Conservation (phyloP, 1,140 invertebrate genomes). For the Cotesia typhae region DNA sequence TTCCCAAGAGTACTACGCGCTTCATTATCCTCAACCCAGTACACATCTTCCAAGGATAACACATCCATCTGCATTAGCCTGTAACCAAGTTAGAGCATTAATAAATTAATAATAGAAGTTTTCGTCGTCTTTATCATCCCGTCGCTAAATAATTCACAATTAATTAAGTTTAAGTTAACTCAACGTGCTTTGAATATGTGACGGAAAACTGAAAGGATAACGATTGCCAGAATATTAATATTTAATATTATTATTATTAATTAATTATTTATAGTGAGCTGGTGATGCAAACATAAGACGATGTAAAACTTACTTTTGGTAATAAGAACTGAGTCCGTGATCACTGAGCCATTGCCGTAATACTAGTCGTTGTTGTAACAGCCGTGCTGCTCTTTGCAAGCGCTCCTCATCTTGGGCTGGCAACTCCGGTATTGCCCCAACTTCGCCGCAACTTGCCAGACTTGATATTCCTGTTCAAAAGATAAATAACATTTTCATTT, state of each 20-base stretch:
- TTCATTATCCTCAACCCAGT: slow-evolving; percentile 84
- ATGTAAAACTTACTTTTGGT: slow-evolving; percentile 70
- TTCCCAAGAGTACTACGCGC: slow-evolving; percentile 78
- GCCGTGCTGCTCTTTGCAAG: slow-evolving; percentile 77
- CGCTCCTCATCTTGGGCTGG: slow-evolving; percentile 82
- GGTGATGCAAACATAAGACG: neutral
- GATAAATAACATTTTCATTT: slow-evolving; percentile 46
- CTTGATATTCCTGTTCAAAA: slow-evolving; percentile 78
- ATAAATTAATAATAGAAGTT: neutral
- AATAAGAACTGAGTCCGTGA: slow-evolving; percentile 77
- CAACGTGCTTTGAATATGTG: too few species aligned
- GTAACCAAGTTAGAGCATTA: slow-evolving; percentile 27
- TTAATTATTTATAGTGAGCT: neutral
- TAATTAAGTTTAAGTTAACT: neutral
- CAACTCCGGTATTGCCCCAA: slow-evolving; percentile 77
- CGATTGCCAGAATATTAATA: neutral
- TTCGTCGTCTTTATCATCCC: neutral
- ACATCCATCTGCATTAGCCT: slow-evolving; percentile 83
- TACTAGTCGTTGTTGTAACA: slow-evolving; percentile 81
- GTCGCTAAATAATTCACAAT: too few species aligned
- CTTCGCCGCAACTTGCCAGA: slow-evolving; percentile 76
- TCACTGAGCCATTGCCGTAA: slow-evolving; percentile 82
- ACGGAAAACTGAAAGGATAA: neutral
- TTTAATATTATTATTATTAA: neutral
- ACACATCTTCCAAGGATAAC: slow-evolving; percentile 84